phyloP scores from a whole-genome alignment of 2,113 vertebrate genomes.

The Motacilla tschutschensis region DNA sequence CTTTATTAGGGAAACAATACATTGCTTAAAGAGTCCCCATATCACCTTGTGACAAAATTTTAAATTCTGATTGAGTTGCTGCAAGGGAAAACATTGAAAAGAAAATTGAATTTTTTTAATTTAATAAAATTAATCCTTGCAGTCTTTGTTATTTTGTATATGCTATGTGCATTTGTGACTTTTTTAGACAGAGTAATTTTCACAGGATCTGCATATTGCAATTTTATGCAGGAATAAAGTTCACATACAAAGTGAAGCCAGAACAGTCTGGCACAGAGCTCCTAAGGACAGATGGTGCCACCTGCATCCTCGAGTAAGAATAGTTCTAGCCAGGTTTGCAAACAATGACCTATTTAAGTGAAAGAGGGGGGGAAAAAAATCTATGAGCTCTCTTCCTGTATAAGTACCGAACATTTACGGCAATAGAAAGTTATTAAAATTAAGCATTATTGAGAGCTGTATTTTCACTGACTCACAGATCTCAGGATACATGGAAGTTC shows the following conservation, averaged over 20 bases:
- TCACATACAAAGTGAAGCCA: slow-evolving; percentile 47
- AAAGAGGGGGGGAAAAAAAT: neutral
- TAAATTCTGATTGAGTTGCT: neutral
- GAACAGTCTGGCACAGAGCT: slow-evolving; percentile 31
- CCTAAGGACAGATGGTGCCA: slow-evolving; percentile 59
- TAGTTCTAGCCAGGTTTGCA: slow-evolving; percentile 34
- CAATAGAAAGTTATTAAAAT: neutral
- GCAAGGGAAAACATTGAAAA: neutral
- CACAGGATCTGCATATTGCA: slow-evolving; percentile 12
- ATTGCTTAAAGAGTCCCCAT: neutral
- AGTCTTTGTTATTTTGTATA: neutral
- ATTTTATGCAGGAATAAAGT: slow-evolving; percentile 41
- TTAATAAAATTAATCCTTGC: neutral
- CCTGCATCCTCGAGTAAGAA: slow-evolving; percentile 15
- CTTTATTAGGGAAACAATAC: neutral
- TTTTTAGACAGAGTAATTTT: slow-evolving; percentile 1
- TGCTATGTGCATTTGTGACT: neutral
- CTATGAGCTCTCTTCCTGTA: neutral
- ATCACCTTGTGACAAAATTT: neutral
- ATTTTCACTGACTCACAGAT: neutral
- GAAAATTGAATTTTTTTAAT: neutral
- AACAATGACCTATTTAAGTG: slow-evolving; percentile 60
- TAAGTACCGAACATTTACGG: neutral
- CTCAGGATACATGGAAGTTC: neutral
- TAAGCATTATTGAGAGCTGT: neutral